phyloP scores from a whole-genome alignment of 37 sponge, comb jelly and placozoan genomes.

The Theonella swinhoei region DNA sequence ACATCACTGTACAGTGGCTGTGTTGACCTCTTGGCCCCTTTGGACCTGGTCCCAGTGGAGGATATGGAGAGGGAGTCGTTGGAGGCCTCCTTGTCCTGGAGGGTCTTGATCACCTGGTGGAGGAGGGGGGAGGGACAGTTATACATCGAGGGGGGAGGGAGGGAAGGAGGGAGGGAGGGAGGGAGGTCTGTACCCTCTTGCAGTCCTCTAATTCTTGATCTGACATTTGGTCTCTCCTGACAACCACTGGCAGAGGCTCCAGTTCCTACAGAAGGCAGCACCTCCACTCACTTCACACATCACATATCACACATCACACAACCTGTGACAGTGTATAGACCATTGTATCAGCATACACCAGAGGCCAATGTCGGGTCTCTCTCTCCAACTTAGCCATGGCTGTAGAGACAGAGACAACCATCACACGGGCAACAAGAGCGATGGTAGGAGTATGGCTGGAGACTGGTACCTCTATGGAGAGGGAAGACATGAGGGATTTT shows the following conservation, averaged over 20 bases:
- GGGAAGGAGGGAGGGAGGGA: no score
- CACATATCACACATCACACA: not conserved
- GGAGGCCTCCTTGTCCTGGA: conserved; percentile 53
- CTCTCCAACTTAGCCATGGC: conserved; percentile 65
- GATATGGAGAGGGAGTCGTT: conserved; percentile 66
- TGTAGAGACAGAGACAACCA: conserved; percentile 5
- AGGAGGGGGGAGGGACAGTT: not conserved
- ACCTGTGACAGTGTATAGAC: conserved; percentile 70
- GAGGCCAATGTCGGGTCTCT: conserved; percentile 78
- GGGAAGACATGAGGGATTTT: conserved; percentile 53
- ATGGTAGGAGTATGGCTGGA: not conserved
- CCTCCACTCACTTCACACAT: not conserved
- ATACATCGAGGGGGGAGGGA: no score
- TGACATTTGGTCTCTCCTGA: conserved; percentile 17
- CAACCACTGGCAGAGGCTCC: conserved; percentile 54
- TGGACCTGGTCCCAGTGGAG: conserved; percentile 44
- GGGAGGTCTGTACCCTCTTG: conserved; percentile 49
- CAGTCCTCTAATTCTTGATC: conserved; percentile 67
- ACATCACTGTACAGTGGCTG: not conserved
- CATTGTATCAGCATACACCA: conserved; percentile 74
- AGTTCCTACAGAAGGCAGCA: conserved; percentile 48
- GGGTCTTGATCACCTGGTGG: conserved; percentile 42
- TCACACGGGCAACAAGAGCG: not conserved
- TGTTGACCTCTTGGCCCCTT: conserved; percentile 50
- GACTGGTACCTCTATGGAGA: conserved; percentile 44